Evolutionary conservation across 1,140 invertebrate genomes (phyloP).

Genomic region (Neodiprion virginianus): DNA sequence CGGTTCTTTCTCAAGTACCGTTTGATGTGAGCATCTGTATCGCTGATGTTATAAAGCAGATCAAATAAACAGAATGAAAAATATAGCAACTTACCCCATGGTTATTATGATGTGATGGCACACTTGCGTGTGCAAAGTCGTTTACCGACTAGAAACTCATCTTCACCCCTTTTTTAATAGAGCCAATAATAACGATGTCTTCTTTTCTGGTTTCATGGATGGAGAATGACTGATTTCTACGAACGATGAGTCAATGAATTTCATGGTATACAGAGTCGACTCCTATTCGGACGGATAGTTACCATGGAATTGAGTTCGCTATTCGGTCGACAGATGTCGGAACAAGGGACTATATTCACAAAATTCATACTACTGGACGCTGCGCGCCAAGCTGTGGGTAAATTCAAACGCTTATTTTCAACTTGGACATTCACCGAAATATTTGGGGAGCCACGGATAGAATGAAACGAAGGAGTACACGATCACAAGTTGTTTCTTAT

Average conservation of each 20-base stretch:
- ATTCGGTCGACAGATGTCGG: background rate
- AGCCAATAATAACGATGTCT: constrained; percentile 19
- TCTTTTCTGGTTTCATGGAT: constrained; percentile 25
- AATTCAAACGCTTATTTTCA: background rate
- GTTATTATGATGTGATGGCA: constrained; percentile 47
- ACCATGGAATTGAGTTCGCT: background rate
- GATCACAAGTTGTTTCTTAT: too few species aligned
- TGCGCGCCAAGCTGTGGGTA: background rate
- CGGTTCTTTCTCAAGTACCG: constrained; percentile 18
- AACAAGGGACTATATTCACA: background rate
- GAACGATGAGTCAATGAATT: background rate
- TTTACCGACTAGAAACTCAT: constrained; percentile 52
- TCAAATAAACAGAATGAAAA: constrained; percentile 11
- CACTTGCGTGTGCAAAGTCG: constrained; percentile 57
- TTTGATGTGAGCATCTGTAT: background rate
- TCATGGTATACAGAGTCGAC: background rate
- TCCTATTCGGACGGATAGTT: too few species aligned
- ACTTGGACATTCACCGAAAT: too few species aligned
- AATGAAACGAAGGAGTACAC: too few species aligned
- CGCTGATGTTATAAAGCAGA: constrained; percentile 6
- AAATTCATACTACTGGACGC: background rate
- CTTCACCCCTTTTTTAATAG: constrained; percentile 36
- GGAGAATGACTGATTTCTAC: constrained; percentile 18
- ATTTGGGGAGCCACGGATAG: too few species aligned
- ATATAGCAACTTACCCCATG: constrained; percentile 51